Percentiles rank a stretch among this genome's conserved stretches.
phyloP scores from a whole-genome alignment of 2,888 invertebrate species.

The Nomada ferruginata region DNA sequence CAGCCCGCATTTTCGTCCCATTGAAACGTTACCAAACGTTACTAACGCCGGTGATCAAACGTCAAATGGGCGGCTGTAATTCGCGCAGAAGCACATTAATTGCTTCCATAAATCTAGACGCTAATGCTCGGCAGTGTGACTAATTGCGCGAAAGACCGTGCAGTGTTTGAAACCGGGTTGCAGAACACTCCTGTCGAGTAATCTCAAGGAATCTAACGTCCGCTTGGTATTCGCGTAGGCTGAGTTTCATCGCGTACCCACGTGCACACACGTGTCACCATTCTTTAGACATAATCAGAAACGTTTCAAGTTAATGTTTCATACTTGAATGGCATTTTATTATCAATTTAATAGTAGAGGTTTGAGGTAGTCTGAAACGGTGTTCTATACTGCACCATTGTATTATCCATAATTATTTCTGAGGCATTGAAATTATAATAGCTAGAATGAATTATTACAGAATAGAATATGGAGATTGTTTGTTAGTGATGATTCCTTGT shows the following conservation, averaged over 20 bases:
- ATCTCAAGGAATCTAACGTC: constrained; percentile 60
- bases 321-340: no score
- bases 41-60: constrained; percentile 42
- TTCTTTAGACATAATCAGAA: background rate
- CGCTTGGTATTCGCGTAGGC: constrained; percentile 44
- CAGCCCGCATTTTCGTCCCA: constrained; percentile 1
- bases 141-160: constrained; percentile 71
- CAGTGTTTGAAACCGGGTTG: constrained; percentile 47
- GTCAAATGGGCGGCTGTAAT: constrained; percentile 63
- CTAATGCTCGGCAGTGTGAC: constrained; percentile 67
- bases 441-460: no score
- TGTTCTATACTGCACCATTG: no score
- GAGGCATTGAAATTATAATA: no score
- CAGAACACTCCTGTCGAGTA: constrained; percentile 24
- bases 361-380: no score
- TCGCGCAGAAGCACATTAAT: constrained; percentile 66
- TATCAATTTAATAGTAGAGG: no score
- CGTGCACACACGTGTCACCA: background rate
- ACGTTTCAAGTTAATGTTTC: background rate
- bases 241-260: background rate
- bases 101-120: constrained; percentile 69
- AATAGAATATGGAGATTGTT: no score
- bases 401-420: no score
- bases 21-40: constrained; percentile 28
- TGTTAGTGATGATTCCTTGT: no score